A percentile compares a stretch with the other conserved stretches of the same genome.
Conservation (phyloP, 2,888 invertebrate genomes). For the Apamea monoglypha region DNA sequence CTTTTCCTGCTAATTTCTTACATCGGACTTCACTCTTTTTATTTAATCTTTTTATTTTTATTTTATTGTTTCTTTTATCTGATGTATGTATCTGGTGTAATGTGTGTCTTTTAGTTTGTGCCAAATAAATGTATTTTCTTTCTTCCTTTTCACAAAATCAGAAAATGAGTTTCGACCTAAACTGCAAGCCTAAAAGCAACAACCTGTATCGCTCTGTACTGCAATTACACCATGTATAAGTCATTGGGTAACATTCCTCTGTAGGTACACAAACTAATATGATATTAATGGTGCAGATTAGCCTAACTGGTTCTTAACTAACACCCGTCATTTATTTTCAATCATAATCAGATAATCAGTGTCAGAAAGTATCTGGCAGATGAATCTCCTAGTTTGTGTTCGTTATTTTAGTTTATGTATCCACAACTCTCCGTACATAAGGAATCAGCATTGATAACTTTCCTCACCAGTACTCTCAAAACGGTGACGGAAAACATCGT, state of each 20-base stretch:
- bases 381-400: slow-evolving; percentile 14
- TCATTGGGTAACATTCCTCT: slow-evolving; percentile 52
- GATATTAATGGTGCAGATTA: slow-evolving; percentile 63
- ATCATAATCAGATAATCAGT: slow-evolving; percentile 57
- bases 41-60: no score
- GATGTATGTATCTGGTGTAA: no score
- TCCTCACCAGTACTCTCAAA: not conserved
- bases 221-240: slow-evolving; percentile 20
- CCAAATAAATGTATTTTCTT: no score
- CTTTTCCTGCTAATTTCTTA: no score
- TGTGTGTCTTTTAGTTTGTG: no score
- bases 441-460: slow-evolving; percentile 22
- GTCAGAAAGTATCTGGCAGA: slow-evolving; percentile 26
- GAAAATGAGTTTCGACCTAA: not conserved
- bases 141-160: not conserved
- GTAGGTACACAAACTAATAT: slow-evolving; percentile 54
- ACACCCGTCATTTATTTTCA: slow-evolving; percentile 46
- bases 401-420: slow-evolving; percentile 18
- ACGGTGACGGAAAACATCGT: no score
- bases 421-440: not conserved
- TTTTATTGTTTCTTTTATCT: no score
- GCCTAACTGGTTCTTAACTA: slow-evolving; percentile 56
- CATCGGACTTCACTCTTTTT: no score
- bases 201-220: slow-evolving; percentile 4
- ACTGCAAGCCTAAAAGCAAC: not conserved